Base-by-base conservation (phyloP, 2,113 vertebrate genomes). In the Oncorhynchus mykiss region DNA sequence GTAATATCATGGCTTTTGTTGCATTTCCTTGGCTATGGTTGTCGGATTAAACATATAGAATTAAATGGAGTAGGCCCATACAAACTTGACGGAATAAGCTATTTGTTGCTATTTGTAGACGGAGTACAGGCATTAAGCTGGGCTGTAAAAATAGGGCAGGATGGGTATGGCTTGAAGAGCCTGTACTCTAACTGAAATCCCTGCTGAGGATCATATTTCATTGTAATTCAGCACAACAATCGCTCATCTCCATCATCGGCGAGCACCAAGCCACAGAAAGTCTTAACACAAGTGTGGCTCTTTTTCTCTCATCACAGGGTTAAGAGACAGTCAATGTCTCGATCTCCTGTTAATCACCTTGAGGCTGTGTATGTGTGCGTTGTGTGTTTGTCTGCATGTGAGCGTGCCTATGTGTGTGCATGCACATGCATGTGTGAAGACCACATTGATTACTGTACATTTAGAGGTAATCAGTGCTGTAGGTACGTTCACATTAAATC, bases 181-280 rank as follows among this genome's bases (percentile, higher is more conserved):
- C 72, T 31, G 81, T 88, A 81, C 78, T 82, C 48, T 27, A 67
- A 45, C 31, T 70, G 64, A 59, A 22, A 39, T 67, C 72, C 76
- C 73, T n/a, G 60, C 83, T 85, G 82, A 78, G 80, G 85, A 69
- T 72, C 82, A 74, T 70, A 78, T 78, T 73, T 39, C 45, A 60
- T 80, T 80, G 84, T 82, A 60, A 82, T 81, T 75, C 76, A 66
- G 68, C 74, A 60, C 74, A 81, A 80, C 78, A 72, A 73, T 75
- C 66, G 71, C 80, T 29, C 39, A 49, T 81, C 74, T 70, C 57
- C 31, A 34, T 68, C 67, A 18, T 68, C 1, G 2, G 16, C 7
- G 8, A 18, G 31, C 31, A 39, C 67, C 67, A n/a, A 11, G 18
- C 7, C 67, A n/a, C 18, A 39, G 27, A 68, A 31, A 34, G 29